Base-by-base conservation (phyloP, 2,113 vertebrate genomes). In the Rhynchomys soricoides region DNA sequence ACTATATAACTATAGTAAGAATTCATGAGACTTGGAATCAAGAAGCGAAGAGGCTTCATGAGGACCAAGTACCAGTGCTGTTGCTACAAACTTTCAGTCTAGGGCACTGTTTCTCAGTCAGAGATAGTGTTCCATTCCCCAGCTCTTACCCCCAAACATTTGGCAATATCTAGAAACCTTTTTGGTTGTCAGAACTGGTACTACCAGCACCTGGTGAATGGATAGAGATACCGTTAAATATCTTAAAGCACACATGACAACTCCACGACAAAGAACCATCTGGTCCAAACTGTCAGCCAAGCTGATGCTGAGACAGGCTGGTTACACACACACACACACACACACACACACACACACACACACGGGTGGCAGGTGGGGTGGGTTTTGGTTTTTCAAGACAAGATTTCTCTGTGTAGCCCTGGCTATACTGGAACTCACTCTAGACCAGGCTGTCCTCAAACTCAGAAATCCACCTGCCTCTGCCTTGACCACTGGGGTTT, bases 1-100 rank as follows among this genome's bases (percentile, higher is more conserved):
- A 71, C 29, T 81, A n/a, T 37, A 77, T 95, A 66, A 88, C 83
- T 94, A 85, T 89, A 83, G 11, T 81, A 55, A 86, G 21, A 73
- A 9, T 74, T 96, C 52, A 17, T 75, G 48, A 91, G 43, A n/a
- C 90, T n/a, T 71, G 57, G 75, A 85, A 45, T 64, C 15, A 5
- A 45, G 40, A 64, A 64, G 21, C 34, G 43, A 62, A 83, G 57
- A 86, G 22, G 57, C 10, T 71, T 93, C 22, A 7, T 74, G 45
- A 95, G 48, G 48, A 95, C 50, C 43, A 70, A 83, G 79, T 34
- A n/a, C 45, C 40, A 57, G 15, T 57, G 9, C 62, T 82, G 45
- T n/a, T 73, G 16, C 48, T 34, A 31, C 1, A 85, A 66, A 78
- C 45, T 91, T 89, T 79, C 15, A 64, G 31, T 70, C 87, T 74